Evolutionary conservation across 2,797 vertebrate genomes (phyloP).

Genomic region (Vireo griseus): DNA sequence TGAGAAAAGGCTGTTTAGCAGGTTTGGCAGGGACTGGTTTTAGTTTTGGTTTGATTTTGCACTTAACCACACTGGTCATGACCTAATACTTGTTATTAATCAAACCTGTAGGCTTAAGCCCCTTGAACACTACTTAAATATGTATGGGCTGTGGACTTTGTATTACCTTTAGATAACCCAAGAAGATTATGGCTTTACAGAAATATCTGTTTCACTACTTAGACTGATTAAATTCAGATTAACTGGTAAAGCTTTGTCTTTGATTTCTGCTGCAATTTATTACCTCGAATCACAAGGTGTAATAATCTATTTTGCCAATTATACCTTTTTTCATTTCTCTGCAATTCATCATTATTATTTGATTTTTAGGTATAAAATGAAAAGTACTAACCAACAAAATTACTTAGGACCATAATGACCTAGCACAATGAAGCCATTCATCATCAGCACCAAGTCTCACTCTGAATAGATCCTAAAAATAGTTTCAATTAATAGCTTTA

Average conservation of each 20-base stretch:
- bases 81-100: neutral
- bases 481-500: conserved; percentile 40
- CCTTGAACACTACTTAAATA: neutral
- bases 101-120: neutral
- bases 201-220: conserved; percentile 4
- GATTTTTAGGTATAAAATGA: conserved; percentile 27
- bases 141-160: neutral
- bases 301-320: conserved; percentile 50
- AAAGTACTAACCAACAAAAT: conserved; percentile 54
- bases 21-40: neutral
- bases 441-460: neutral
- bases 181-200: neutral
- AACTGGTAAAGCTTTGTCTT: conserved; percentile 13
- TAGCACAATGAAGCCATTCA: conserved; percentile 36
- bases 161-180: neutral
- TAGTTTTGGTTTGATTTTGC: neutral
- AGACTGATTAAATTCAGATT: conserved; percentile 12
- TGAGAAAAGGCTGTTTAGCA: neutral
- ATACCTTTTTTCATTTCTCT: conserved; percentile 13
- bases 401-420: conserved; percentile 31
- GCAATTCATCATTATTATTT: conserved; percentile 55
- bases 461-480: neutral
- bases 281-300: neutral
- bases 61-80: neutral
- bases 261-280: conserved; percentile 35